phyloP scores from a whole-genome alignment of 2,888 invertebrate species.

The Sepiola atlantica region DNA sequence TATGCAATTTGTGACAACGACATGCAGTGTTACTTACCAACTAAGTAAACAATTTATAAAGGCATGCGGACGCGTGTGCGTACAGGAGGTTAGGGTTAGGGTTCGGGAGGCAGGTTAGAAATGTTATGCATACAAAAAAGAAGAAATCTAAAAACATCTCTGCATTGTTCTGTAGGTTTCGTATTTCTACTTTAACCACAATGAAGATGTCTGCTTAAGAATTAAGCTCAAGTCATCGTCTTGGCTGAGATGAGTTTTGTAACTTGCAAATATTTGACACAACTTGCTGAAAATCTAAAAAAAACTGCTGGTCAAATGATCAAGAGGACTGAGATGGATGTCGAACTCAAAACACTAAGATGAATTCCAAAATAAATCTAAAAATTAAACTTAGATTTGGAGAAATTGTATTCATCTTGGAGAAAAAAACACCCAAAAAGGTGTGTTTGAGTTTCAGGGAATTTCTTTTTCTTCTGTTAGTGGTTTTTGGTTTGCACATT shows the following conservation, averaged over 20 bases:
- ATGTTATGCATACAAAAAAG: not conserved
- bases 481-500: not conserved
- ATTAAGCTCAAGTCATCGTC: not conserved
- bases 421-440: not conserved
- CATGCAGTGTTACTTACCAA: too few species aligned
- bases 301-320: not conserved
- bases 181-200: not conserved
- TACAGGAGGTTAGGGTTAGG: not conserved
- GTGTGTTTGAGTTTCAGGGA: not conserved
- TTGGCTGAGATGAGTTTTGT: not conserved
- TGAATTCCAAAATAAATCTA: not conserved
- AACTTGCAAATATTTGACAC: not conserved
- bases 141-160: not conserved
- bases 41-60: not conserved
- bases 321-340: not conserved
- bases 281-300: not conserved
- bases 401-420: not conserved
- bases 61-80: not conserved
- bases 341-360: not conserved
- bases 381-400: not conserved
- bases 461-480: not conserved
- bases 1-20: not conserved
- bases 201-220: not conserved
- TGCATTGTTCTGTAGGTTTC: not conserved
- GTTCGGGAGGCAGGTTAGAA: not conserved